Evolutionary conservation across 2,113 vertebrate species (phyloP).

Genomic region (Menura novaehollandiae): DNA sequence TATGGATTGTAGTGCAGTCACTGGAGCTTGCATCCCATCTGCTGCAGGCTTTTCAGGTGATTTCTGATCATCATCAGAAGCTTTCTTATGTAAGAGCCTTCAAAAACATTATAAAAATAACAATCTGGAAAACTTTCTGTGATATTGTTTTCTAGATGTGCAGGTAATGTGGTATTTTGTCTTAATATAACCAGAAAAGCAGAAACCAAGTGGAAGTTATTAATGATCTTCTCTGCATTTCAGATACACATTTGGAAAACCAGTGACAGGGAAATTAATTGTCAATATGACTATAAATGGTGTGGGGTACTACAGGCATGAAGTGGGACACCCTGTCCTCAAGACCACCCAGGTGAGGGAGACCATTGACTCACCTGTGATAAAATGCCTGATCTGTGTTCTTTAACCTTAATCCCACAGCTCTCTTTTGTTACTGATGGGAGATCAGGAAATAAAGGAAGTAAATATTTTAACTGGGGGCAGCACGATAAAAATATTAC

Average conservation of each 20-base stretch:
- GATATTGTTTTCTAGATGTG: background rate
- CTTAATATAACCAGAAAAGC: background rate
- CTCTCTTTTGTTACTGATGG: background rate
- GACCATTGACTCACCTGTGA: background rate
- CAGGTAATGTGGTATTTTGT: background rate
- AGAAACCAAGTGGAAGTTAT: background rate
- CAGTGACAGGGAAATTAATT: conserved; percentile 82
- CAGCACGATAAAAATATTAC: background rate
- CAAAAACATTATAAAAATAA: background rate
- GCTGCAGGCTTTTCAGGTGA: background rate
- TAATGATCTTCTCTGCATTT: background rate
- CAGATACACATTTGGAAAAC: conserved; percentile 92
- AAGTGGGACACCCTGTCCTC: conserved; percentile 86
- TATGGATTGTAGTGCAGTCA: background rate
- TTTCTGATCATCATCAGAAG: background rate
- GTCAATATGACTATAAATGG: conserved; percentile 93
- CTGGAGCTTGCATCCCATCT: background rate
- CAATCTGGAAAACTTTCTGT: background rate
- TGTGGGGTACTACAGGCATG: conserved; percentile 91
- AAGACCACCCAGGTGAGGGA: conserved; percentile 84
- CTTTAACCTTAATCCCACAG: background rate
- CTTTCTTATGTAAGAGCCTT: background rate
- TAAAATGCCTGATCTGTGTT: background rate
- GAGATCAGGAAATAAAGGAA: background rate
- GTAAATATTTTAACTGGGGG: background rate